Base-by-base conservation (phyloP, 2,113 vertebrate species). In the Hippocampus guttulatus region DNA sequence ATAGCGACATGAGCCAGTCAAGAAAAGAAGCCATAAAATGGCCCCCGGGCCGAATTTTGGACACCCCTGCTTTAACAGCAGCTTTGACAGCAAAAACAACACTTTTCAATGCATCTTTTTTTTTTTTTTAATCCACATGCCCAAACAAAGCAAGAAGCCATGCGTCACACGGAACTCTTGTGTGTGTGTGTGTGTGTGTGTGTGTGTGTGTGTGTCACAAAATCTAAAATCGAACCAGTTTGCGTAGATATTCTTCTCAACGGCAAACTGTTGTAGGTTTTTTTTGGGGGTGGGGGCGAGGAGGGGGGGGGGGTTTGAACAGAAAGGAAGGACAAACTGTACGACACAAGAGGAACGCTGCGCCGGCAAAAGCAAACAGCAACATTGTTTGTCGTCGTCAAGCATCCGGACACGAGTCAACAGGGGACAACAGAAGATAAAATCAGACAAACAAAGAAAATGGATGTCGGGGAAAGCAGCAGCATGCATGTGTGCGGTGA, bases 71-170 rank as follows among this genome's bases (percentile, higher is more conserved):
- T 58, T 58, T 27, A 27, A 86, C 86, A 88, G 88, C 79, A 91
- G 87, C 90, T 79, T 81, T 90, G 87, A 90, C 91, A 86, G 88
- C 85, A 86, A 87, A 85, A 81, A 33, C 18, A 86, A 87, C 23
- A 60, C 62, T 79, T 87, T 81, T 81, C 74, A 84, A 86, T 87
- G 86, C 73, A 83, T 90, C 88, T 91, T 88, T 91, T 91, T 47
- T 47, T 49, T 65, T 23, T 45, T 40, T 41, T 43, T 25, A 86
- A 79, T 89, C 85, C 88, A 90, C 83, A 76, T 68, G 70, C 78
- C 84, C 61, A 75, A 75, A 67, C 47, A 55, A 75, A 81, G 75
- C 79, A 68, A 54, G 47, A 75, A 82, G 75, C 80, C 85, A 85
- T 87, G 85, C 86, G 83, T 78, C 80, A 75, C 81, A 54, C 78